A percentile compares a stretch with the other conserved stretches of the same genome.
Evolutionary conservation across 2,113 vertebrate genomes (phyloP).

Genomic region (Cercocebus atys): DNA sequence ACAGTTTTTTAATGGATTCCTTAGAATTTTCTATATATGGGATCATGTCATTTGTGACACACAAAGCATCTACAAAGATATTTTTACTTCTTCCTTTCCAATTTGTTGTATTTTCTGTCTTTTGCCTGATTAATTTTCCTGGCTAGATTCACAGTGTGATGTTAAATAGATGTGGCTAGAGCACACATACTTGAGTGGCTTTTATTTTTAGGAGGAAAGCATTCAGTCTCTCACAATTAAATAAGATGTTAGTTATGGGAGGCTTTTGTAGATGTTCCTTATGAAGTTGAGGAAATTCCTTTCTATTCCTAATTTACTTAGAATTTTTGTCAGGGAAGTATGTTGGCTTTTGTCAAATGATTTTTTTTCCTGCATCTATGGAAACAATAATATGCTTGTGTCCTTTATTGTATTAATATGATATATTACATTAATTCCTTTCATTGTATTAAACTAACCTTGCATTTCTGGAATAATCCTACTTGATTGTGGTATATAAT

Average conservation of each 20-base stretch:
- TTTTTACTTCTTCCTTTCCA: background rate
- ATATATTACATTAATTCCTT: background rate
- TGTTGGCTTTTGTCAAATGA: background rate
- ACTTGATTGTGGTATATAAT: background rate
- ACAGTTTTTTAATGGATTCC: background rate
- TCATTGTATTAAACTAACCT: background rate
- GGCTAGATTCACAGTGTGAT: background rate
- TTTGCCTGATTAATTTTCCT: background rate
- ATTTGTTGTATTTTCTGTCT: background rate
- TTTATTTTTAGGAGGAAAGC: background rate
- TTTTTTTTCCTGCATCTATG: background rate
- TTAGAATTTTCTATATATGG: background rate
- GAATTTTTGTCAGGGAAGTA: background rate
- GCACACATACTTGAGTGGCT: background rate
- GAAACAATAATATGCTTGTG: background rate
- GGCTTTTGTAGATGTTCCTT: background rate
- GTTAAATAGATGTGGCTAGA: background rate
- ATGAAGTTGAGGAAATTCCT: background rate
- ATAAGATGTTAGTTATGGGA: background rate
- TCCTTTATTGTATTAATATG: background rate
- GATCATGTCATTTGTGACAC: background rate
- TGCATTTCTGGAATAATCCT: background rate
- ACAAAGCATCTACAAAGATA: background rate
- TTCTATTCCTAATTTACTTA: background rate
- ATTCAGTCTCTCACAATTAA: background rate